These are phyloP conservation scores for Peribatodes rhomboidaria DNA, from an alignment of 2,888 invertebrate species.

Conservation along the genomic window DNA sequence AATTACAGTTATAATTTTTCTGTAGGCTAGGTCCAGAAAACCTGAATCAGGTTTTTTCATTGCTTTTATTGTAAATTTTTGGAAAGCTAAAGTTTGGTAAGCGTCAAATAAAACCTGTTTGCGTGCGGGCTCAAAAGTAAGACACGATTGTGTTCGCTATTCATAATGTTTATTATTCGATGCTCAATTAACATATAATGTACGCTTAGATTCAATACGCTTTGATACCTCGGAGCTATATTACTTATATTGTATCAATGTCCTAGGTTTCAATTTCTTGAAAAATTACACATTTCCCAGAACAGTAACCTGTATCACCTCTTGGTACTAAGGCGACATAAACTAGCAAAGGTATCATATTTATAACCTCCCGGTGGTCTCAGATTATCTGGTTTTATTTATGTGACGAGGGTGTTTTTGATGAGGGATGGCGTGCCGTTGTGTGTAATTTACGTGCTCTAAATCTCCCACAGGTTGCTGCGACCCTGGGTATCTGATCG, in stretches of 20 bases:
- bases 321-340: slow-evolving; percentile 56
- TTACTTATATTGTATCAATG: no score
- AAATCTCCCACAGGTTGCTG: slow-evolving; percentile 59
- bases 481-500: slow-evolving; percentile 62
- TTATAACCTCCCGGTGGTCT: slow-evolving; percentile 56
- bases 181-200: no score
- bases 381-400: slow-evolving; percentile 65
- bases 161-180: no score
- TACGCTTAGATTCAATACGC: background rate
- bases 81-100: no score
- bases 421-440: slow-evolving; percentile 66
- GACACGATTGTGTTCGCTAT: no score
- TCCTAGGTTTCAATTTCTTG: background rate
- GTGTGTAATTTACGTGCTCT: slow-evolving; percentile 66
- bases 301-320: slow-evolving; percentile 50
- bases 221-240: background rate
- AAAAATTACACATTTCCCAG: slow-evolving; percentile 25
- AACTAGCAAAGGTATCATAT: slow-evolving; percentile 61
- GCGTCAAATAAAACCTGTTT: no score
- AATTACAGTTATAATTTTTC: no score
- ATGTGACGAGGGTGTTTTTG: slow-evolving; percentile 74
- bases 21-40: no score
- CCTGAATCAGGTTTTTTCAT: no score
- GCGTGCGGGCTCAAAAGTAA: no score
- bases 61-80: no score